Percentiles rank a stretch among this genome's conserved stretches.
phyloP scores from a whole-genome alignment of 2,113 vertebrate species.

The Eurystomus gularis region DNA sequence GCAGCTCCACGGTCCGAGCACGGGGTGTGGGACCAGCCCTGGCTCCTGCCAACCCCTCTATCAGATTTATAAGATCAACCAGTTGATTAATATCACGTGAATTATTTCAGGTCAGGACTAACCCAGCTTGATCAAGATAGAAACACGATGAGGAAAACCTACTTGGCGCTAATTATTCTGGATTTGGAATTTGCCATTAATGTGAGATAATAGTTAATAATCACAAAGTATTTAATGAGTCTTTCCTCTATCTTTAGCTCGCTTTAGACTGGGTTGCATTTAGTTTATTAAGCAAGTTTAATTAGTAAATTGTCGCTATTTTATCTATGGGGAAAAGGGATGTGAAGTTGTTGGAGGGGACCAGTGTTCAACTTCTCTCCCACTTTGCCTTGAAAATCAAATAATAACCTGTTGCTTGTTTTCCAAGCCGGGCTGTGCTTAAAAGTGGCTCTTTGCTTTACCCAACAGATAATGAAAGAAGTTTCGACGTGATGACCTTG shows the following conservation, averaged over 20 bases:
- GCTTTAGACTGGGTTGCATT: neutral
- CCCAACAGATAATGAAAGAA: constrained; percentile 65
- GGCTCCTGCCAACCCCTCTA: neutral
- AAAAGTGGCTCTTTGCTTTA: constrained; percentile 48
- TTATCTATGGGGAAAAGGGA: neutral
- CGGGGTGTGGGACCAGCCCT: neutral
- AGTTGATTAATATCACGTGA: neutral
- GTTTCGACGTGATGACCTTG: neutral
- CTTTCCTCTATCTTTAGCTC: neutral
- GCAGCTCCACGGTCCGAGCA: fast-evolving
- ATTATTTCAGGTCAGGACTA: neutral
- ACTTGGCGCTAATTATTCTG: neutral
- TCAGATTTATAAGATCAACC: neutral
- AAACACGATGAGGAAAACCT: neutral
- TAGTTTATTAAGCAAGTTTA: neutral
- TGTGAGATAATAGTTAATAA: neutral
- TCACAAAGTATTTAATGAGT: neutral
- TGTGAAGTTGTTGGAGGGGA: neutral
- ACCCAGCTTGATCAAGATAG: neutral
- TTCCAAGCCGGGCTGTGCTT: neutral
- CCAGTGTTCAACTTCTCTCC: neutral
- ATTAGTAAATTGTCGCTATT: neutral
- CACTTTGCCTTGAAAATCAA: neutral
- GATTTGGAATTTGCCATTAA: neutral
- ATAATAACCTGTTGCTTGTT: neutral